A percentile compares a stretch with the other conserved stretches of the same genome.
These are phyloP conservation scores for Ferdinandea cuprea DNA, from an alignment of 2,888 invertebrate species.

Conservation along the genomic window DNA sequence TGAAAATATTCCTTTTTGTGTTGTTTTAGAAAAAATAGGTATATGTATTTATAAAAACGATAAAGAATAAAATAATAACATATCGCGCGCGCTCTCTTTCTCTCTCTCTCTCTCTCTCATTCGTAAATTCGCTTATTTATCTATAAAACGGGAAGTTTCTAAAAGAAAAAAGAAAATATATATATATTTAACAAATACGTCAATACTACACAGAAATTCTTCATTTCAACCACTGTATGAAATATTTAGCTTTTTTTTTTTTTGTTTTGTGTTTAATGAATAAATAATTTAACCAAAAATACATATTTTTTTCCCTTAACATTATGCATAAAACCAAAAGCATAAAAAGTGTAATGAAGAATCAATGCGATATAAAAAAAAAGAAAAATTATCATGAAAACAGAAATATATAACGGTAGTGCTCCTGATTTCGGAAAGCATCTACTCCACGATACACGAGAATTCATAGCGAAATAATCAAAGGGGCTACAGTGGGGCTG, in stretches of 20 bases:
- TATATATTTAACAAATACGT: slow-evolving; percentile 70
- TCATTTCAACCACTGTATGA: slow-evolving; percentile 48
- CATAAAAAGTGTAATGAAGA: slow-evolving; percentile 47
- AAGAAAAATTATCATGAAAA: slow-evolving; percentile 10
- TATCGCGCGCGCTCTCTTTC: slow-evolving; percentile 50
- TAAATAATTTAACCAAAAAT: slow-evolving; percentile 74
- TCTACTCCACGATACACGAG: slow-evolving; percentile 37
- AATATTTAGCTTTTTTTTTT: slow-evolving; percentile 18
- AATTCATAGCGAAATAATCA: slow-evolving; percentile 37
- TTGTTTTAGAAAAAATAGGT: slow-evolving; percentile 54
- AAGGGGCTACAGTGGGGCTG: slow-evolving; percentile 8
- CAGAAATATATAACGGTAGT: slow-evolving; percentile 19
- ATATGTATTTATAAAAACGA: slow-evolving; percentile 63
- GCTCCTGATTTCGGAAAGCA: slow-evolving; percentile 20
- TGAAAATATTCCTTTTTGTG: slow-evolving; percentile 36
- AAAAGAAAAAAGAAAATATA: slow-evolving; percentile 49
- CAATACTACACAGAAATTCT: slow-evolving; percentile 58
- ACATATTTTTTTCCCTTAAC: slow-evolving; percentile 61
- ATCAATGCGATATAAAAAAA: slow-evolving; percentile 54
- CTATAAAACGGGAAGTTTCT: slow-evolving; percentile 62
- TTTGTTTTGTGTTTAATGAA: slow-evolving; percentile 45
- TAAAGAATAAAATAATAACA: slow-evolving; percentile 71
- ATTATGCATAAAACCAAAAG: slow-evolving; percentile 56
- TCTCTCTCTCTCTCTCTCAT: slow-evolving; percentile 51
- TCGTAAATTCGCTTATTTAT: slow-evolving; percentile 71